A percentile compares a stretch with the other conserved stretches of the same genome.
phyloP scores from a whole-genome alignment of 92 coral and sea anemone genomes.

The Siderastrea siderea region DNA sequence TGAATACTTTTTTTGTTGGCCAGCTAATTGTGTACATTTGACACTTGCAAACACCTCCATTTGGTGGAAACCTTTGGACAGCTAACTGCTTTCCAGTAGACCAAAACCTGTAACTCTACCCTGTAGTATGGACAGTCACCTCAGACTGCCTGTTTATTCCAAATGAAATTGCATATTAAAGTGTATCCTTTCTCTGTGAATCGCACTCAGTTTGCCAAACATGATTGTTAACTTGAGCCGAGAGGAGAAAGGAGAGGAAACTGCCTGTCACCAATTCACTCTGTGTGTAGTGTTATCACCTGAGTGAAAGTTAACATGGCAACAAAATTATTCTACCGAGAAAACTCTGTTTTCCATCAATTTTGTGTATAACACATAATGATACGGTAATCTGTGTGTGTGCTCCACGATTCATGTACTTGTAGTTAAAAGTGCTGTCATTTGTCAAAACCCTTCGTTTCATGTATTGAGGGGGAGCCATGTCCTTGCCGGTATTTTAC shows the following conservation, averaged over 20 bases:
- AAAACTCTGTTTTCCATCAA: neutral
- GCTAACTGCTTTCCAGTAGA: no score
- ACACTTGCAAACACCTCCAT: neutral
- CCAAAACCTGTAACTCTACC: no score
- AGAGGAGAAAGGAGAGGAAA: constrained; percentile 82
- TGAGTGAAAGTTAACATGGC: constrained; percentile 46
- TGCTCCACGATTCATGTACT: no score
- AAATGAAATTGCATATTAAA: neutral
- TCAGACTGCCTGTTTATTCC: neutral
- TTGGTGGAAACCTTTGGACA: neutral
- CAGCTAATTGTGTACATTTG: no score
- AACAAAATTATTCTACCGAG: neutral
- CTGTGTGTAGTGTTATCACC: neutral
- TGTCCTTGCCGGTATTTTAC: no score
- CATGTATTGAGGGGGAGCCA: no score
- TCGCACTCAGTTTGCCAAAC: constrained; percentile 59
- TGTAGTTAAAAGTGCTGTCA: no score
- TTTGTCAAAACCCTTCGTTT: no score
- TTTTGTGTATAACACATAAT: no score
- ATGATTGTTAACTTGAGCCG: constrained; percentile 75
- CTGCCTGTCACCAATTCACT: constrained; percentile 41
- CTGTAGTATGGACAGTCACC: no score
- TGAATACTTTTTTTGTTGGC: neutral
- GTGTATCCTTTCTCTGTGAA: constrained; percentile 67
- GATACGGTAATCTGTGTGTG: no score